Evolutionary conservation across 1,140 invertebrate species (phyloP), one percentile per base, ranked within the genome.

Genomic region (Zaprionus taronus): DNA sequence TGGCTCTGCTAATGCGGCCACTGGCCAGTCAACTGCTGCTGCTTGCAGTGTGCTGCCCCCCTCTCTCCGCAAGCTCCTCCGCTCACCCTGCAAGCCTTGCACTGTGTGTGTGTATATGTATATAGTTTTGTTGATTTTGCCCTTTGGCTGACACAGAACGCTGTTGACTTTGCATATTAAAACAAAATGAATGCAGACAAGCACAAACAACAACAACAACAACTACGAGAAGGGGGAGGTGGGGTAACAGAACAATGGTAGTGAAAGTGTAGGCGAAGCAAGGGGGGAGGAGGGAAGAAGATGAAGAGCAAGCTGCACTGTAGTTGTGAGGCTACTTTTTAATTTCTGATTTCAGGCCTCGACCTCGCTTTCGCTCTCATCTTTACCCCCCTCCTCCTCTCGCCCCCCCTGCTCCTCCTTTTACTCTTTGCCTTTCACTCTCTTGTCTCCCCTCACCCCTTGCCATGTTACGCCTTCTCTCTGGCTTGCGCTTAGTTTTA

Each of bases 81-180:
- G 28, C 9, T 12, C 44, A 31, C 20, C 22, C 53, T 31, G 31
- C 31, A n/a, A 28, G 22, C 41, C 62, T 28, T 20, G 36, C 12
- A 1, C 55, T 26, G 4, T 26, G 24, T 26, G 24, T 26, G 24
- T 28, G 26, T 28, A 5, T 26, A 1, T 31, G 28, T 74, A 68
- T 68, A 58, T 75, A 74, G 84, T 77, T 82, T 61, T 86, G 83
- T 86, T 87, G 81, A 89, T 84, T 87, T 84, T 89, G 84, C 84
- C 82, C 82, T 85, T 84, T 78, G 82, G 82, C 82, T 79, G 75
- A 85, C 82, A 84, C 81, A 84, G 74, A 85, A 85, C 73, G 84
- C 73, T 87, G 83, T 89, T 86, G 83, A 86, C 81, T 89, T 84
- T 87, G 84, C 84, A 89, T 89, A 84, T 87, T 89, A 89, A 89